Evolutionary conservation across 1,140 invertebrate genomes (phyloP), one percentile per base, ranked within the genome.

Genomic region (Ceratina japonica): DNA sequence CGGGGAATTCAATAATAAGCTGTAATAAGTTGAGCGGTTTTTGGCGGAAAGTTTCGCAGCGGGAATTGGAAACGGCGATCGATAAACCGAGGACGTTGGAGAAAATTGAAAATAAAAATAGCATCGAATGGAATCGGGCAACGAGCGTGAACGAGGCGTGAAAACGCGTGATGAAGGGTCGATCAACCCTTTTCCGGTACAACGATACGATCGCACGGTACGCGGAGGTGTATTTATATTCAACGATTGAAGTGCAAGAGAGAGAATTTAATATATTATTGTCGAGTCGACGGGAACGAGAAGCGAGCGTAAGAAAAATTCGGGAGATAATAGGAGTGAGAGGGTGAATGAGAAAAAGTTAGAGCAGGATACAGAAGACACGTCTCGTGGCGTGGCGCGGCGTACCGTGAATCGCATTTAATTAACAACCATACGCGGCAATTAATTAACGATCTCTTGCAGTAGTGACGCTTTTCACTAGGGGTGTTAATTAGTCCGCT

Each of bases 401-500:
- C 27, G 62, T 58, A 49, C 59, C 81, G 72, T 71, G 78, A 80
- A 76, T 76, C 72, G 81, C 68, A 76, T 83, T 83, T 80, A 83
- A 83, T 80, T 80, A 83, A 68, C 78, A 78, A 76, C 73, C 79
- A 70, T 83, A 76, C 70, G 78, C 54, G 68, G 78, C 81, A 71
- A 83, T 80, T 73, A 72, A 82, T 82, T 80, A 80, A 80, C 66
- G 80, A 82, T 75, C 80, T 80, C 81, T 82, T 71, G 78, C 78
- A 27, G 65, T 71, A 75, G 80, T 61, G 81, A 80, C 72, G 72
- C 72, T 3, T 82, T 71, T 80, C 72, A 79, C 71, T 77, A 52
- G 78, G 58, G 72, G 59, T 82, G 77, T 82, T 70, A 64, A 74
- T 80, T 75, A 80, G 77, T 79, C 79, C 64, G 51, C 65, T 64